A percentile compares a stretch with the other conserved stretches of the same genome.
phyloP scores from a whole-genome alignment of 2,888 invertebrate species.

The Eupeodes latifasciatus region DNA sequence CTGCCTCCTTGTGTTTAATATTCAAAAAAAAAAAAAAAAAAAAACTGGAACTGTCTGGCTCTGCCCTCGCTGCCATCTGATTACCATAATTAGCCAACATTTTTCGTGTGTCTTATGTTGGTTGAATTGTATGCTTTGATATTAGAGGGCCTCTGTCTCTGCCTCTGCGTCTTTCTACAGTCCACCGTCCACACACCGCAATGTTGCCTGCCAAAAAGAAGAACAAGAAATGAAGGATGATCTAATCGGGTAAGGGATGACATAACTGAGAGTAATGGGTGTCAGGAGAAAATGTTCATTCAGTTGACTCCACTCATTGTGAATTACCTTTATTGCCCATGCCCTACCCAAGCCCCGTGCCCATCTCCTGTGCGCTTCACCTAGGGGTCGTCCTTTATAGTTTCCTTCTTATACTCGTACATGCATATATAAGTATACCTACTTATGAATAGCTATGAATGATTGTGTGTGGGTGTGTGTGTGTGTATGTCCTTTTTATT shows the following conservation, averaged over 20 bases:
- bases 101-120: conserved; percentile 58
- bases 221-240: conserved; percentile 62
- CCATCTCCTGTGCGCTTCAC: conserved; percentile 24
- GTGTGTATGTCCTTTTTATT: background rate
- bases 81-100: conserved; percentile 71
- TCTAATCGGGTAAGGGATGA: conserved; percentile 71
- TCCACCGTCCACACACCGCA: background rate
- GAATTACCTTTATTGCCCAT: conserved; percentile 74
- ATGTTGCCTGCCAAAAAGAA: too few relatives aligned
- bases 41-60: conserved; percentile 35
- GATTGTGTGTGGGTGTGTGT: background rate
- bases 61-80: conserved; percentile 50
- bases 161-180: too few relatives aligned
- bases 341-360: background rate
- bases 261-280: conserved; percentile 75
- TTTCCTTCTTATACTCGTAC: conserved; percentile 17
- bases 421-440: background rate
- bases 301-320: conserved; percentile 72
- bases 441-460: background rate
- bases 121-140: background rate
- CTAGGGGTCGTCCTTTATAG: conserved; percentile 44
- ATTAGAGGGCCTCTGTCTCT: background rate
- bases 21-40: conserved; percentile 32
- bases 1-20: conserved; percentile 1
- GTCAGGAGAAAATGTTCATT: conserved; percentile 73